phyloP scores from a whole-genome alignment of 2,888 invertebrate genomes.

The Melieria picta region DNA sequence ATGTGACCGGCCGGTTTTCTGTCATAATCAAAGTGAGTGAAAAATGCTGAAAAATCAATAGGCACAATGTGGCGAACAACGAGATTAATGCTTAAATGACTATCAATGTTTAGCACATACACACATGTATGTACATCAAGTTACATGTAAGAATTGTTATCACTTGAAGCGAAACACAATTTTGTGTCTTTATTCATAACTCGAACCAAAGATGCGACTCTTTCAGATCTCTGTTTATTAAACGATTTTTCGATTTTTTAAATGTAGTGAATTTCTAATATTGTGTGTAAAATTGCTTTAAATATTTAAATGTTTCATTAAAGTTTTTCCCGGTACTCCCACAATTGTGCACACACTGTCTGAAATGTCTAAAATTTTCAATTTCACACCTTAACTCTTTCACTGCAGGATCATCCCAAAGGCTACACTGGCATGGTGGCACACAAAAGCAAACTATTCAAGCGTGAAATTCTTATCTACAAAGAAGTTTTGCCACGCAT shows the following conservation, averaged over 20 bases:
- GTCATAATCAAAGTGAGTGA: constrained; percentile 59
- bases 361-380: background rate
- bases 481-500: constrained; percentile 61
- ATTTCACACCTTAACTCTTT: background rate
- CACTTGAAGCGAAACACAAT: no score
- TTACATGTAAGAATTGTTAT: no score
- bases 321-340: no score
- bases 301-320: no score
- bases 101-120: background rate
- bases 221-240: no score
- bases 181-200: no score
- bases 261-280: no score
- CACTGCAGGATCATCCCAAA: constrained; percentile 58
- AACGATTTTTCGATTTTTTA: no score
- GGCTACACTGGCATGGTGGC: constrained; percentile 63
- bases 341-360: no score
- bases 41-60: constrained; percentile 5
- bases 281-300: no score
- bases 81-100: background rate
- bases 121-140: background rate
- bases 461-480: constrained; percentile 62
- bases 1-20: constrained; percentile 56
- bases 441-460: constrained; percentile 61
- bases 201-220: no score
- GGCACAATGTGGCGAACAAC: background rate